Evolutionary conservation across 2,888 invertebrate genomes (phyloP).

Genomic region (Altica lythri): DNA sequence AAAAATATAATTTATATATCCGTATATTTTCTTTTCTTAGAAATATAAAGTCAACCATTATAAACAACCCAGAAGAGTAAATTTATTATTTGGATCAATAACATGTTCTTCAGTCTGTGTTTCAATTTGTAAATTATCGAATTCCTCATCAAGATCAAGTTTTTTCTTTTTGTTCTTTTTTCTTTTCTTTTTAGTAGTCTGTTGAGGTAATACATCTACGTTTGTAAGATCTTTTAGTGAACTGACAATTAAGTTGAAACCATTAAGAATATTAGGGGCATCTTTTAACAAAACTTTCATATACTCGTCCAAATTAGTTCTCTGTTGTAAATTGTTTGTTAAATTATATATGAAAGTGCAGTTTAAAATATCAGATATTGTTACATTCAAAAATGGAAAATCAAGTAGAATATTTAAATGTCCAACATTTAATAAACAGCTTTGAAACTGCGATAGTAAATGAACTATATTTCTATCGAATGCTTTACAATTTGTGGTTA

Average conservation of each 20-base stretch:
- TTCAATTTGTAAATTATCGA: constrained; percentile 18
- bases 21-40: too few species aligned
- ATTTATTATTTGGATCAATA: constrained; percentile 26
- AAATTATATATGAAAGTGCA: constrained; percentile 80
- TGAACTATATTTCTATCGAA: constrained; percentile 66
- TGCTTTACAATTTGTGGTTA: constrained; percentile 60
- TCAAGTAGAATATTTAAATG: constrained; percentile 69
- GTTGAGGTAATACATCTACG: not conserved
- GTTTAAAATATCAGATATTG: constrained; percentile 69
- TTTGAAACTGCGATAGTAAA: constrained; percentile 70
- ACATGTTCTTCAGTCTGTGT: constrained; percentile 21
- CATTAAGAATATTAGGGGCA: constrained; percentile 22
- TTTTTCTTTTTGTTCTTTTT: constrained; percentile 22
- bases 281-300: constrained; percentile 37
- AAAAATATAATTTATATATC: too few species aligned
- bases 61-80: constrained; percentile 21
- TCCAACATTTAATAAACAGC: constrained; percentile 63
- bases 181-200: constrained; percentile 9
- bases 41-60: too few species aligned
- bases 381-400: constrained; percentile 62
- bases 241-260: constrained; percentile 16
- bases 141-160: constrained; percentile 37
- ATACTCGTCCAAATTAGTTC: constrained; percentile 42
- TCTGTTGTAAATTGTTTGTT: constrained; percentile 63
- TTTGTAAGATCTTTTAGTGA: constrained; percentile 15